Evolutionary conservation across 2,113 vertebrate genomes (phyloP), one percentile per base, ranked within the genome.

Genomic region (Candoia aspera): DNA sequence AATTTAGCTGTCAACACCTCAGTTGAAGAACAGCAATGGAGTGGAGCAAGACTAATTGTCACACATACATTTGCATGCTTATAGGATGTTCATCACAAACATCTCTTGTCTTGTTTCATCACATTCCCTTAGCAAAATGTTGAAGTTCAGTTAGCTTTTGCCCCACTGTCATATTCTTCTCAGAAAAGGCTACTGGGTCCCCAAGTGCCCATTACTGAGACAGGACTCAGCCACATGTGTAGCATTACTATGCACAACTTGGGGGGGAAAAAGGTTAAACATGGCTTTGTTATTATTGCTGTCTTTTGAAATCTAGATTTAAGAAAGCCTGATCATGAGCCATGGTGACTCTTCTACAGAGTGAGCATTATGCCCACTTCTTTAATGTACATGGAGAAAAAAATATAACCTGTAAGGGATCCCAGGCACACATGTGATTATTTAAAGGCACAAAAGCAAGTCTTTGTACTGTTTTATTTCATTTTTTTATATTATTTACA

Each of bases 1-100:
- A 97, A 97, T 97, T 97, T 97, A 97, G 95, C 97, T 97, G 97
- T 97, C 97, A 97, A 97, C 97, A 96, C 95, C 94, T 96, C 95
- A 93, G 90, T 92, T 96, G 90, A 88, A 2, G 2, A 96, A 95
- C 94, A 96, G 95, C 96, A 97, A 96, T 93, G 95, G 95, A 95
- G 93, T 95, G 94, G 95, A 95, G 92, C 93, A 93, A 93, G 94
- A 90, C 95, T 96, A 94, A 93, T 68, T 89, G 91, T 92, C 96
- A 95, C 93, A 95, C 93, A 94, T 93, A 96, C 88, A 96, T 96
- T 95, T 94, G 93, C 87, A 92, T 92, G 95, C 93, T 95, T 94
- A 90, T 95, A 95, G 95, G 92, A 97, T 92, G 95, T 95, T 89
- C 33, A 84, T 96, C 94, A 24, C 92, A 94, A 96, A 93, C 96